Evolutionary conservation across 1,140 invertebrate species (phyloP), one percentile per base, ranked within the genome.

Genomic region (Drosophila lini): DNA sequence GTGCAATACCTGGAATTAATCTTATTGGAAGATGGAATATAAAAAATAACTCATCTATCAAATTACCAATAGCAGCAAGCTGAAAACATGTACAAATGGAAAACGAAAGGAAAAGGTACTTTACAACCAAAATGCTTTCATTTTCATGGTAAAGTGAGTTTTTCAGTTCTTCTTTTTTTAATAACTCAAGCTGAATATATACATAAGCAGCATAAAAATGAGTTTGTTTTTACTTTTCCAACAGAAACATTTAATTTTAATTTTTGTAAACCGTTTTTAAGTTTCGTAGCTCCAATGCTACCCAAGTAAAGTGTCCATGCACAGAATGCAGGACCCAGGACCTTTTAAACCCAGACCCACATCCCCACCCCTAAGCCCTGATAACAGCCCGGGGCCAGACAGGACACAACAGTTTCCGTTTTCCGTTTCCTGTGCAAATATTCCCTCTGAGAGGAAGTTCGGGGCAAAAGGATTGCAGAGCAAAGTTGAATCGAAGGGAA

Each of bases 391-490:
- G 13, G n/a, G 63, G 22, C 31, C 42, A 58, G 68, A 64, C 32
- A 56, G 74, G 57, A 57, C 64, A 32, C 36, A 45, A 55, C 48
- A 62, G 69, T 73, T 74, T 75, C 68, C 69, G 69, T 55, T 58
- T 65, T 67, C 74, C 74, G 74, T 67, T 74, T 76, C 69, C 74
- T 74, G 69, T 74, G 55, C 69, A 76, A 76, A 74, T 60, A 76
- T 74, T 34, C 55, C 13, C 47, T 6, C 50, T 57, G 22, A 34
- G 31, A n/a, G 16, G 32, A 6, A 11, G 31, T 16, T 16, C 10
- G 6, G 25, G n/a, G 10, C 11, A 31, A 48, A 74, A 61, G 64
- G 50, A 60, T 60, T 40, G 16, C 11, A 3, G 7, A 42, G 22
- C n/a, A 52, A 19, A 19, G 15, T 16, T 1, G 42, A 47, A 48